Conservation (phyloP, 1,140 invertebrate genomes). For the Colletes gigas region DNA sequence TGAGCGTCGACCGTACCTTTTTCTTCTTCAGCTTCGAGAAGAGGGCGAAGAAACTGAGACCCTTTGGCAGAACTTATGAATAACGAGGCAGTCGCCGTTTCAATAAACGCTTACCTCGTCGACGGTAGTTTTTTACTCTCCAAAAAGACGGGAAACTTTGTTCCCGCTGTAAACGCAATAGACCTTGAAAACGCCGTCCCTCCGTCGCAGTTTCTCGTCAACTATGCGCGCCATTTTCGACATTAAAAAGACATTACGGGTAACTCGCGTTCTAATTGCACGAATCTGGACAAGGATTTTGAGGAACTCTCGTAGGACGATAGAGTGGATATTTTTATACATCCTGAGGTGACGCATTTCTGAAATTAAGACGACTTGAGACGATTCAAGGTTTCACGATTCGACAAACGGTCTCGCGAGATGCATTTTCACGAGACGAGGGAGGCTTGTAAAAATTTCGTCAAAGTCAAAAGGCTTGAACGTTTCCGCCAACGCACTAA, state of each 20-base stretch:
- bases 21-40: not conserved
- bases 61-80: constrained; percentile 52
- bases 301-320: no score
- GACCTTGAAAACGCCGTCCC: not conserved
- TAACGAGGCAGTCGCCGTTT: constrained; percentile 60
- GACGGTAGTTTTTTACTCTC: constrained; percentile 30
- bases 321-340: no score
- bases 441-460: not conserved
- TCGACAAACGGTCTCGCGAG: not conserved
- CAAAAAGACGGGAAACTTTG: constrained; percentile 46
- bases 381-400: no score
- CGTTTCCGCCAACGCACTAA: not conserved
- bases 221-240: not conserved
- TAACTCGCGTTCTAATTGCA: constrained; percentile 14
- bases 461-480: not conserved
- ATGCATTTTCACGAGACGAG: not conserved
- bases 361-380: no score
- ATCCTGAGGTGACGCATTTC: no score
- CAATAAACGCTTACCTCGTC: constrained; percentile 59
- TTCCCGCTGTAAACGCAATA: constrained; percentile 26
- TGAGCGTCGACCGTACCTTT: constrained; percentile 29
- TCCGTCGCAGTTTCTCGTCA: not conserved
- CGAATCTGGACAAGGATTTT: not conserved
- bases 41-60: constrained; percentile 43
- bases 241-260: constrained; percentile 29